Conservation (phyloP, 2,113 vertebrate genomes). For the Ia io region DNA sequence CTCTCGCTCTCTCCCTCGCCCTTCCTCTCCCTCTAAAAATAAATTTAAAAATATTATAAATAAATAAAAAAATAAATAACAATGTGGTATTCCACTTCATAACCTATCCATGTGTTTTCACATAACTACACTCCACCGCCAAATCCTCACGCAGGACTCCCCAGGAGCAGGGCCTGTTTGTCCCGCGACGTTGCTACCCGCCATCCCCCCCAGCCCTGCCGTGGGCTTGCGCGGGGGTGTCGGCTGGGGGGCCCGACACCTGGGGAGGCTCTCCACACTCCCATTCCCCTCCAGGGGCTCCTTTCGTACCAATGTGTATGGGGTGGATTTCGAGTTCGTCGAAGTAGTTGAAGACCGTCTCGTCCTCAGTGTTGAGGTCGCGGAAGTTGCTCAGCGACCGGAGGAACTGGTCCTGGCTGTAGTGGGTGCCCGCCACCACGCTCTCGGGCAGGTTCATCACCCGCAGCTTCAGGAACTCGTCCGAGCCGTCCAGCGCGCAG, state of each 20-base stretch:
- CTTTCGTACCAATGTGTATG: constrained; percentile 85
- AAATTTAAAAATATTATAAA: no score
- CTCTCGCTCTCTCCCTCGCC: no score
- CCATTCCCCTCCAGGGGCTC: not conserved
- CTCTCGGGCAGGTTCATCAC: constrained; percentile 90
- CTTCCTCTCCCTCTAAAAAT: no score
- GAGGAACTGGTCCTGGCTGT: constrained; percentile 86
- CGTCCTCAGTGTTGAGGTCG: constrained; percentile 83
- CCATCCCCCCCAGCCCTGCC: not conserved
- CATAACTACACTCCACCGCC: no score
- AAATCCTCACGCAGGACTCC: not conserved
- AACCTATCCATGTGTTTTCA: not conserved
- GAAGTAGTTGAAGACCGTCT: constrained; percentile 89
- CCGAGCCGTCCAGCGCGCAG: constrained; percentile 87
- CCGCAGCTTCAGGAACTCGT: constrained; percentile 90
- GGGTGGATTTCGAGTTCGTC: constrained; percentile 88
- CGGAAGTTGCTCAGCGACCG: constrained; percentile 82
- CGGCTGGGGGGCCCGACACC: not conserved
- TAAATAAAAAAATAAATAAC: no score
- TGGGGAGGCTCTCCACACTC: not conserved
- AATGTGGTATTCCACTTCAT: not conserved
- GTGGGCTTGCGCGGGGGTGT: accelerated
- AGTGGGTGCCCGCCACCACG: constrained; percentile 84
- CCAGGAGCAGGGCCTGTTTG: not conserved
- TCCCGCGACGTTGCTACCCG: not conserved